Evolutionary conservation across 2,888 invertebrate species (phyloP), one percentile per base, ranked within the genome.

Genomic region (Neoascia interrupta): DNA sequence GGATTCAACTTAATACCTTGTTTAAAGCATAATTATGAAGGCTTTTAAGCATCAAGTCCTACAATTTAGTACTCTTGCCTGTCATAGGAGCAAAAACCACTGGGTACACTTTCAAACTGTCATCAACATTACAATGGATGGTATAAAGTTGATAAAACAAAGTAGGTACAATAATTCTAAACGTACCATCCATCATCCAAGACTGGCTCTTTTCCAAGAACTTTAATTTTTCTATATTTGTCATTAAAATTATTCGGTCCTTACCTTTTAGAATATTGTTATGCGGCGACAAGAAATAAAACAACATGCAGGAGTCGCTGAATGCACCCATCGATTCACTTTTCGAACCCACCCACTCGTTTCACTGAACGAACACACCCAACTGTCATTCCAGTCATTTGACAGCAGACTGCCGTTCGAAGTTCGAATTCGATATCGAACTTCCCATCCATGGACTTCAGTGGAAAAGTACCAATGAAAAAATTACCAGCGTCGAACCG

Each of bases 101-200:
- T 16, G 47, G 28, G n/a, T 47, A 49, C 11, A 21, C 51, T 36
- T 51, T 34, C 21, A 51, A 19, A 13, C 19, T 34, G 1, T 8
- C 10, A 4, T 34, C 34, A 34, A 21, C 19, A 6, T 51, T 19
- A 18, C 49, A 49, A 15, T 49, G 34, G 10, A 49, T 49, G 11
- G 28, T 31, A n/a, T 49, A 11, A 16, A 34, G 31, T 31, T 49
- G 49, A 8, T n/a, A n/a, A n/a, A n/a, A n/a, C n/a, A n/a, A n/a
- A n/a, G n/a, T n/a, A n/a, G 19, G 11, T n/a, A 19, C 11, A 11
- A 34, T 19, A 34, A 31, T 19, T 6, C 34, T 34, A 4, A 34
- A 49, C 11, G 34, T 19, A n/a, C n/a, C n/a, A n/a, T n/a, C n/a
- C 49, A 49, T 49, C 34, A 49, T 34, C 34, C 49, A 49, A 10